phyloP scores from a whole-genome alignment of 2,113 vertebrate genomes.

The Helogale parvula region DNA sequence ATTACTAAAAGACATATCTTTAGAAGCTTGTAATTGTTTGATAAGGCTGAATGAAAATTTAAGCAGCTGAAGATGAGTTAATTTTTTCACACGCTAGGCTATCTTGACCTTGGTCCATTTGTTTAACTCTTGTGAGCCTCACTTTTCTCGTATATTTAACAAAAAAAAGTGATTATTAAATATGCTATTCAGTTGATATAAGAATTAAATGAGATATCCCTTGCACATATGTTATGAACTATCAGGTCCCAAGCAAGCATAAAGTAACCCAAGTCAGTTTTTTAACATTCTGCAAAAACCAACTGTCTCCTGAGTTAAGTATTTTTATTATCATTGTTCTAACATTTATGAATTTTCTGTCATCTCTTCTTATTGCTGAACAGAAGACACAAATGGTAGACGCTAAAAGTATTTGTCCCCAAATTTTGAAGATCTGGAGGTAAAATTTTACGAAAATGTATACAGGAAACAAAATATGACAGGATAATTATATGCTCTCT shows the following conservation, averaged over 20 bases:
- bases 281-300: not conserved
- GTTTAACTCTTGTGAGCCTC: not conserved
- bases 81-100: not conserved
- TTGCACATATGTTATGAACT: not conserved
- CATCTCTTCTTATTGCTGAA: constrained; percentile 24
- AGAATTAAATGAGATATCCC: not conserved
- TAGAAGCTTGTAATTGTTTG: not conserved
- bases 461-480: constrained; percentile 57
- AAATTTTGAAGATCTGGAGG: constrained; percentile 45
- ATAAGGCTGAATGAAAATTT: not conserved
- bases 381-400: constrained; percentile 27
- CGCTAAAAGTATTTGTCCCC: not conserved
- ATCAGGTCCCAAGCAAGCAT: not conserved
- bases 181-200: not conserved
- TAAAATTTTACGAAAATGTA: constrained; percentile 46
- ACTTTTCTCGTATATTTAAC: not conserved
- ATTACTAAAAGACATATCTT: not conserved
- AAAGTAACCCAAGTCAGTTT: not conserved
- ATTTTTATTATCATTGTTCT: constrained; percentile 17
- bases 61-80: not conserved
- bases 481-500: constrained; percentile 63
- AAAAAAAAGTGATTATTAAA: not conserved
- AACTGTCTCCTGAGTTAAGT: not conserved
- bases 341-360: constrained; percentile 15
- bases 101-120: not conserved